Evolutionary conservation across 2,113 vertebrate genomes (phyloP).

Genomic region (Tiliqua scincoides): DNA sequence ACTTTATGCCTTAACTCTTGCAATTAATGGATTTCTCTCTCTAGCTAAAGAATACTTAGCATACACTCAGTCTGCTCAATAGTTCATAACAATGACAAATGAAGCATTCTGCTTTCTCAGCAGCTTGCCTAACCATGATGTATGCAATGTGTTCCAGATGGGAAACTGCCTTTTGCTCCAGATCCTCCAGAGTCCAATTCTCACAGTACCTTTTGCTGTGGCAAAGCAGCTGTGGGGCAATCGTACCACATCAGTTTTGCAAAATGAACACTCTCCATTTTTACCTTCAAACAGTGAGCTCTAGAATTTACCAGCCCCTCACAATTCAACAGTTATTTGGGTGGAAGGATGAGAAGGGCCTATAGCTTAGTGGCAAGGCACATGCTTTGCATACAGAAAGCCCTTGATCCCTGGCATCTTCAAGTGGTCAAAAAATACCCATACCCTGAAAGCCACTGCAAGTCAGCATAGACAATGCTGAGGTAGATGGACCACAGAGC

Average conservation of each 20-base stretch:
- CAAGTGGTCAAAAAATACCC: too few relatives aligned
- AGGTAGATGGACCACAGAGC: too few relatives aligned
- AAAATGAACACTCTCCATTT: neutral
- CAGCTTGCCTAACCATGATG: constrained; percentile 42
- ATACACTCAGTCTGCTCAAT: constrained; percentile 41
- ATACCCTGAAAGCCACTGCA: too few relatives aligned
- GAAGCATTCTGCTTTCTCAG: constrained; percentile 35
- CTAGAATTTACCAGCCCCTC: neutral
- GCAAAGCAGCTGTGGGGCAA: neutral
- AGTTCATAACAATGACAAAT: constrained; percentile 41
- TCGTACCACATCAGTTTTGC: neutral
- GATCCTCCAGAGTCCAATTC: neutral
- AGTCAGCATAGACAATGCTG: too few relatives aligned
- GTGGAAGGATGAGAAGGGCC: neutral
- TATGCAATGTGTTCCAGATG: constrained; percentile 53
- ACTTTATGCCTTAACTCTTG: neutral
- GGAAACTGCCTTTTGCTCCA: constrained; percentile 23
- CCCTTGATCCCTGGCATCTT: too few relatives aligned
- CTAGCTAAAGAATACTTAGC: neutral
- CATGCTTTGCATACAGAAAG: too few relatives aligned
- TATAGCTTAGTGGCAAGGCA: too few relatives aligned
- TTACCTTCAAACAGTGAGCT: neutral
- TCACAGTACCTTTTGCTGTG: neutral
- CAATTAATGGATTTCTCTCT: neutral
- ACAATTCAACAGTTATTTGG: neutral